Base-by-base conservation (phyloP, 1,140 invertebrate species). In the Chymomyza costata region DNA sequence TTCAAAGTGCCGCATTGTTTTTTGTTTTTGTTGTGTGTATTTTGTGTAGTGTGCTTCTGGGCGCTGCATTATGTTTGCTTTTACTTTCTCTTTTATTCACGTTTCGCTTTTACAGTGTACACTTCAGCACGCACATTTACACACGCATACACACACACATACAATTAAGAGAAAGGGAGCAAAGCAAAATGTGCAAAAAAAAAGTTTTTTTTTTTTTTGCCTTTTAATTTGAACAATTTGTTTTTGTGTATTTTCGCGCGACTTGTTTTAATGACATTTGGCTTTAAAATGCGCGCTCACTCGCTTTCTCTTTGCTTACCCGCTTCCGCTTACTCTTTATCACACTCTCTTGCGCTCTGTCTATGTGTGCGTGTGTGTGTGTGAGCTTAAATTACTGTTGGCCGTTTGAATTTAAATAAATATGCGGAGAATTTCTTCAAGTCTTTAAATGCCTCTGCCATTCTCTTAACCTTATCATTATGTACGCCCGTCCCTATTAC, bases 361-460 rank as follows among this genome's bases (percentile, higher is more conserved):
- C 25, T 5, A 5, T 28, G 25, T 28, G 25, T 10, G 16, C 6
- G 11, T 11, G 30, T 7, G 37, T 46, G 35, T 61, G 58, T 45
- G 52, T 46, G 54, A 57, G 50, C n/a, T n/a, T 55, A 57, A 68
- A 80, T 61, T 60, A 73, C 62, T 81, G 64, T 73, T 80, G 74
- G 49, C 73, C 59, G 74, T 65, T 73, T 73, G 74, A 80, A 68
- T 80, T 81, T 73, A 81, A 81, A 80, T 64, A 80, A 80, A 73
- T n/a, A n/a, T 67, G 55, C 44, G 34, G 49, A 53, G 60, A 34
- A 2, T 32, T 39, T 63, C 54, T 46, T 34, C 57, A 21, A 34
- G 45, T 58, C 59, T 69, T 63, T 32, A 50, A 69, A 57, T 48
- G 69, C 18, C 43, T 25, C 21, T 5, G 60, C 54, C 45, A 40